Evolutionary conservation across 1,140 invertebrate genomes (phyloP).

Genomic region (Idris sp.): DNA sequence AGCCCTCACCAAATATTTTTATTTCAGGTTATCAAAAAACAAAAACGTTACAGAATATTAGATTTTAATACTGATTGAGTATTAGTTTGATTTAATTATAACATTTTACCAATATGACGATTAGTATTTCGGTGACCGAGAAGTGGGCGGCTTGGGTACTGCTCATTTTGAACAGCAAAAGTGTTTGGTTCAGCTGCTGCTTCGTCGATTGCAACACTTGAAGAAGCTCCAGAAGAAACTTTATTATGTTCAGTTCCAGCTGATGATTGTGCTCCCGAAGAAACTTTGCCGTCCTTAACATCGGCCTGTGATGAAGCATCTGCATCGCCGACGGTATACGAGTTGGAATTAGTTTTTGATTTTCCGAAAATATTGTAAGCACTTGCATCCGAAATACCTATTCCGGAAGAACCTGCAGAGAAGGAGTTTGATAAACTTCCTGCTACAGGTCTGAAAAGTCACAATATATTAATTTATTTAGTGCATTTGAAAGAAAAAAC

Average conservation of each 20-base stretch:
- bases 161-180: slow-evolving; percentile 23
- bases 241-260: slow-evolving; percentile 63
- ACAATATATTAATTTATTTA: not conserved
- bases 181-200: slow-evolving; percentile 18
- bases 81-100: no score
- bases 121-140: slow-evolving; percentile 51
- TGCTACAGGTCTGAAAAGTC: slow-evolving; percentile 58
- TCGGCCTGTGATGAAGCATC: slow-evolving; percentile 66
- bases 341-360: slow-evolving; percentile 64
- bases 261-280: slow-evolving; percentile 67
- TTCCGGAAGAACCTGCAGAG: slow-evolving; percentile 65
- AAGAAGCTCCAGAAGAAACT: slow-evolving; percentile 58
- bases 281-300: slow-evolving; percentile 67
- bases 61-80: no score
- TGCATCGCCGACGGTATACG: slow-evolving; percentile 65
- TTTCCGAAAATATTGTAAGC: slow-evolving; percentile 63
- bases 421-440: slow-evolving; percentile 72
- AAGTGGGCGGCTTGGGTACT: slow-evolving; percentile 12
- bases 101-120: slow-evolving; percentile 63
- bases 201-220: slow-evolving; percentile 45
- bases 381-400: slow-evolving; percentile 64
- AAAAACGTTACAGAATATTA: no score
- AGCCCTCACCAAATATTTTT: no score
- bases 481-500: not conserved
- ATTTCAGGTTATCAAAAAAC: no score